These are phyloP conservation scores for Muscidifurax raptorellus DNA, from an alignment of 1,140 invertebrate genomes.

Conservation along the genomic window DNA sequence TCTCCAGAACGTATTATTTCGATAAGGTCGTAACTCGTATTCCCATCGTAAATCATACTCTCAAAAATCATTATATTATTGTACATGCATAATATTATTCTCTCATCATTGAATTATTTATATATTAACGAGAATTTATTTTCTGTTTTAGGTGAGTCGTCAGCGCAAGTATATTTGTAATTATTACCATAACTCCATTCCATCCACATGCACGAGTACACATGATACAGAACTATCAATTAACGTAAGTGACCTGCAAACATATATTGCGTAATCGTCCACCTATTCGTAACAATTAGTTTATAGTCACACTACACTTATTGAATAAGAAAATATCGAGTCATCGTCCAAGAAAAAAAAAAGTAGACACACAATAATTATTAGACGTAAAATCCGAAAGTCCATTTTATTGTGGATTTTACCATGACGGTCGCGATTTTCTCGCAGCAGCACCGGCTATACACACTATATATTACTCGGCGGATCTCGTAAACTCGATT, in stretches of 20 bases:
- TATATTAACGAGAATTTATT: conserved; percentile 6
- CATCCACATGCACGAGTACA: neutral
- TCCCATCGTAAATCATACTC: neutral
- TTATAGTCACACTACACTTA: no score
- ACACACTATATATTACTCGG: neutral
- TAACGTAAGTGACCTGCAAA: neutral
- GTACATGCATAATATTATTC: no score
- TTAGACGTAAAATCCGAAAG: neutral
- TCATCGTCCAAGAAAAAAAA: neutral
- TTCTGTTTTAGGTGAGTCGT: conserved; percentile 34
- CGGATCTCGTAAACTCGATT: conserved; percentile 19
- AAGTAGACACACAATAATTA: neutral
- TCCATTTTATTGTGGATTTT: neutral
- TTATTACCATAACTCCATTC: neutral
- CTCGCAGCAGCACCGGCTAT: neutral
- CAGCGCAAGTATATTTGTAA: neutral
- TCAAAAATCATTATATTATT: no score
- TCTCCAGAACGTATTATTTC: neutral
- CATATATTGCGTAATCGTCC: neutral
- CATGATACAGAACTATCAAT: neutral
- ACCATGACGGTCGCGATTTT: neutral
- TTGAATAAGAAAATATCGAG: no score
- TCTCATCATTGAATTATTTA: neutral
- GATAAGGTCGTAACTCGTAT: neutral
- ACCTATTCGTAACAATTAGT: neutral